phyloP scores from a whole-genome alignment of 2,888 invertebrate species.

The Rutpela maculata region DNA sequence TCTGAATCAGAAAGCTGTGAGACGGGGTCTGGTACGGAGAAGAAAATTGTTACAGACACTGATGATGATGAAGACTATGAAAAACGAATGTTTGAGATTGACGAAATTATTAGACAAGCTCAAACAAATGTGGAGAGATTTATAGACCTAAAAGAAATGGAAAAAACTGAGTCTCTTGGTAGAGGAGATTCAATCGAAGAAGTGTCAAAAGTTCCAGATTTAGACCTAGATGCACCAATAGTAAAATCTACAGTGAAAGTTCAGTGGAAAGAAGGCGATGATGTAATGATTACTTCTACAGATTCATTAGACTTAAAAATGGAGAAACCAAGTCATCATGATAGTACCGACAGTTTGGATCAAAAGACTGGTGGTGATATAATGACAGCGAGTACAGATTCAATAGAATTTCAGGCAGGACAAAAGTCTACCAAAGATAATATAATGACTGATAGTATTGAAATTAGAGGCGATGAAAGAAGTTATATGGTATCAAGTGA shows the following conservation, averaged over 20 bases:
- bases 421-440: slow-evolving; percentile 68
- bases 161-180: slow-evolving; percentile 76
- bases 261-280: slow-evolving; percentile 71
- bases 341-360: slow-evolving; percentile 83
- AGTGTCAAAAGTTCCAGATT: slow-evolving; percentile 76
- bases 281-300: slow-evolving; percentile 78
- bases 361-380: slow-evolving; percentile 75
- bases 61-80: slow-evolving; percentile 79
- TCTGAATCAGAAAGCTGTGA: slow-evolving; percentile 79
- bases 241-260: slow-evolving; percentile 71
- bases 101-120: slow-evolving; percentile 81
- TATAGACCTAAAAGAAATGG: slow-evolving; percentile 77
- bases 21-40: slow-evolving; percentile 79
- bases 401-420: slow-evolving; percentile 74
- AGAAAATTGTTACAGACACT: slow-evolving; percentile 77
- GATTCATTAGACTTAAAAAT: slow-evolving; percentile 79
- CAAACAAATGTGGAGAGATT: slow-evolving; percentile 81
- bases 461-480: slow-evolving; percentile 70
- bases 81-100: slow-evolving; percentile 81
- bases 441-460: slow-evolving; percentile 78
- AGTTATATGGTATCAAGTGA: slow-evolving; percentile 75
- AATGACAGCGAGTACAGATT: slow-evolving; percentile 79
- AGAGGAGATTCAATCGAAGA: slow-evolving; percentile 76
- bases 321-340: slow-evolving; percentile 75
- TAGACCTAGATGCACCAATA: slow-evolving; percentile 74